A percentile compares a stretch with the other conserved stretches of the same genome.
These are phyloP conservation scores for Sula dactylatra DNA, from an alignment of 2,113 vertebrate genomes.

Conservation along the genomic window DNA sequence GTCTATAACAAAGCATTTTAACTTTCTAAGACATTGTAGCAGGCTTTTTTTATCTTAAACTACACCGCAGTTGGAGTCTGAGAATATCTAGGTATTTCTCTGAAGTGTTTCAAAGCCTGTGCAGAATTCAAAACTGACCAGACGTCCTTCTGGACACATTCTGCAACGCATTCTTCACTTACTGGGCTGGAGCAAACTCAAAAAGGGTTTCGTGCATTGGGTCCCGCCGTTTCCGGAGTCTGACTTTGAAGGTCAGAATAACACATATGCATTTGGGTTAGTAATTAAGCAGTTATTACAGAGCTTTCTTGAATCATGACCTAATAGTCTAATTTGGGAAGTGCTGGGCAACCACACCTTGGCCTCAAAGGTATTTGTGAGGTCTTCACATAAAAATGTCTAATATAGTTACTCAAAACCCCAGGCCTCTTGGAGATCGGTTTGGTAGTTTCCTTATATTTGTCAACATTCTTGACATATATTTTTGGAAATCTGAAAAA, in stretches of 20 bases:
- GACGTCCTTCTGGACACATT: neutral
- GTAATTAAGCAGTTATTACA: neutral
- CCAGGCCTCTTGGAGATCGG: neutral
- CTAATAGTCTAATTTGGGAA: constrained; percentile 10
- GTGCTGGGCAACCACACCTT: neutral
- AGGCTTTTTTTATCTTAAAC: neutral
- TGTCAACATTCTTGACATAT: neutral
- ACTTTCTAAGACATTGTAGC: neutral
- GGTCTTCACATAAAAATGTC: neutral
- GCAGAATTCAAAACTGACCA: neutral
- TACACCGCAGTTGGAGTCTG: neutral
- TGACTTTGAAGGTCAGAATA: neutral
- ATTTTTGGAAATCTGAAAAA: neutral
- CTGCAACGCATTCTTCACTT: neutral
- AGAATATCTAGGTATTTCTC: neutral
- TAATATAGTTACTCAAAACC: neutral
- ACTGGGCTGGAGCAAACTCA: neutral
- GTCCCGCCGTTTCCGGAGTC: neutral
- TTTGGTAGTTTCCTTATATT: constrained; percentile 10
- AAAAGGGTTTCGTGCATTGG: neutral
- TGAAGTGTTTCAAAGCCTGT: neutral
- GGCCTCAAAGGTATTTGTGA: neutral
- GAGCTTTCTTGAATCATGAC: neutral
- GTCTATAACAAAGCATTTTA: neutral
- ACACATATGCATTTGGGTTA: neutral